phyloP scores from a whole-genome alignment of 2,797 vertebrate genomes.

The Premnoplex brunnescens region DNA sequence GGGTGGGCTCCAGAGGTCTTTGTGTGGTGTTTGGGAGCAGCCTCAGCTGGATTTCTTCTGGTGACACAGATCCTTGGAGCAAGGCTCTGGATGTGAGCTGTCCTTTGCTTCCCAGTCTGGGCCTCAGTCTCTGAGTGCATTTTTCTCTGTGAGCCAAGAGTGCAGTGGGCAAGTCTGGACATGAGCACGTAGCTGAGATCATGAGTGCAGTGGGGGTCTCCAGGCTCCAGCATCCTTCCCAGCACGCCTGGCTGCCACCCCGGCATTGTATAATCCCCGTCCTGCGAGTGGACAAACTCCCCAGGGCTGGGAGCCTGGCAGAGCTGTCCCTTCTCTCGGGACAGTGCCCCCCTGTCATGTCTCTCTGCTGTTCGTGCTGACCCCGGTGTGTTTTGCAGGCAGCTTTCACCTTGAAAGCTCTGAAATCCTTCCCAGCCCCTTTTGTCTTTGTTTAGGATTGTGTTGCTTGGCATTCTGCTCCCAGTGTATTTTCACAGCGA shows the following conservation, averaged over 20 bases:
- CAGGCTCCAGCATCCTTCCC: neutral
- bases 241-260: neutral
- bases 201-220: neutral
- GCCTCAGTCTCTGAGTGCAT: neutral
- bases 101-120: neutral
- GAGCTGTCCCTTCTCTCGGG: neutral
- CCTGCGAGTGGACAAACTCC: neutral
- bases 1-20: neutral
- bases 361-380: neutral
- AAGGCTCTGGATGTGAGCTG: neutral
- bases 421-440: conserved; percentile 6
- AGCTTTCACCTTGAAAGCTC: conserved; percentile 41
- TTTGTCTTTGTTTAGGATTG: conserved; percentile 22
- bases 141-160: conserved; percentile 10
- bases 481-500: neutral
- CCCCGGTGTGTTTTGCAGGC: neutral
- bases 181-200: neutral
- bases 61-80: neutral
- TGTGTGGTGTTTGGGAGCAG: neutral
- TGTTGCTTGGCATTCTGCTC: conserved; percentile 4
- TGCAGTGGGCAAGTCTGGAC: conserved; percentile 18
- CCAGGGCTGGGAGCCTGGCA: neutral
- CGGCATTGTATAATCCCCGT: neutral
- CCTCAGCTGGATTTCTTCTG: neutral
- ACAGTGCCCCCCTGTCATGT: neutral